Conservation (phyloP, 2,797 vertebrate species). For the Percopsis omiscomaycus region DNA sequence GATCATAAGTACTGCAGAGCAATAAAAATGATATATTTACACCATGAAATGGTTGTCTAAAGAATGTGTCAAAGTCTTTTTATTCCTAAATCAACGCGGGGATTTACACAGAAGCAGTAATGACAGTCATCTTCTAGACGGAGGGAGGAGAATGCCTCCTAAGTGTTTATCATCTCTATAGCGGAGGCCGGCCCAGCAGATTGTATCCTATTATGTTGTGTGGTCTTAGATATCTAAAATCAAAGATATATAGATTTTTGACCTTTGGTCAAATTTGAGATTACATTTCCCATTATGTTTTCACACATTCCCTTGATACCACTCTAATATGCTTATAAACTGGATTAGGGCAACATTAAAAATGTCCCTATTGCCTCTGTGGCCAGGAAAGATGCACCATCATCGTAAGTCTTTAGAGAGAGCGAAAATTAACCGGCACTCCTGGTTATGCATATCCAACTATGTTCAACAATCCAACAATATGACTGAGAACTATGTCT, state of each 20-base stretch:
- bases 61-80: constrained; percentile 42
- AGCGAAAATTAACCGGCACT: no score
- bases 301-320: not conserved
- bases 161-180: constrained; percentile 45
- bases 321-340: not conserved
- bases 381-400: constrained; percentile 3
- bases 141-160: constrained; percentile 32
- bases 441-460: no score
- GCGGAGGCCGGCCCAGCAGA: constrained; percentile 32
- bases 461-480: no score
- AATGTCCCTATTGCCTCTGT: constrained; percentile 19
- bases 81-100: constrained; percentile 50
- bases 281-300: not conserved
- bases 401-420: not conserved
- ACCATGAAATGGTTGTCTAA: constrained; percentile 23
- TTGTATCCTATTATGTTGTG: constrained; percentile 6
- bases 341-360: not conserved
- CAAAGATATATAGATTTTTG: constrained; percentile 1
- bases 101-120: constrained; percentile 39
- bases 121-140: constrained; percentile 37
- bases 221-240: constrained; percentile 16
- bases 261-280: not conserved
- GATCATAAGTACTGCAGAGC: constrained; percentile 23
- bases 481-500: no score
- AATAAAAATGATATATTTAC: constrained; percentile 20